Evolutionary conservation across 2,797 vertebrate species (phyloP), one percentile per base, ranked within the genome.

Genomic region (Anguilla anguilla): DNA sequence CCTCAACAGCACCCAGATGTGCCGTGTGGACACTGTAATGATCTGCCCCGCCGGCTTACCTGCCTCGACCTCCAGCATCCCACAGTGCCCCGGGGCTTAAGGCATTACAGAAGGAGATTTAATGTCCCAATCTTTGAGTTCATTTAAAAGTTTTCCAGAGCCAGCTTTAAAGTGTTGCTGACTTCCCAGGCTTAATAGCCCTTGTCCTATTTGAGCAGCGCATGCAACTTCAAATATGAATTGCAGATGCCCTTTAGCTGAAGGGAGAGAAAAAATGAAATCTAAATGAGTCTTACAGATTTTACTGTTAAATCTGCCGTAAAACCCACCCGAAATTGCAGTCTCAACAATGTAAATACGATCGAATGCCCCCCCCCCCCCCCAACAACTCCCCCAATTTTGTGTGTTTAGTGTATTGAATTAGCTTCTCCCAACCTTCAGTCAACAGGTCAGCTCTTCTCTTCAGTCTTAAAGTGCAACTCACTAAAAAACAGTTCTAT

Each of bases 251-350:
- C 49, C 49, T 86, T 77, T 86, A 86, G 64, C 85, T 86, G 77
- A 77, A 87, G 72, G 28, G 53, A 87, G 49, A 59, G 72, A 74
- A 31, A 81, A 81, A 82, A 61, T 11, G 86, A 87, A 31, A 57
- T 87, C 86, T 82, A 19, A 87, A 87, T 87, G 86, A 87, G 86
- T 69, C 86, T 59, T 87, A 57, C 31, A 35, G 86, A 87, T 87
- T 81, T 59, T 57, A 81, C 74, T 82, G 86, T 61, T 87, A 81
- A 87, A 81, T 77, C 74, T 87, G 82, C 31, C 53, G 35, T 87
- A 59, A 81, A 35, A 81, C 49, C 13, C 86, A 57, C 51, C 53
- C 28, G 2, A 53, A 51, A 53, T 49, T 79, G 22, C 74, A 59
- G 22, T 86, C 74, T 43, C 85, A 46, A 17, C 74, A 79, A 77